Base-by-base conservation (phyloP, 1,140 invertebrate genomes). In the Diplogasteroides magnus region DNA sequence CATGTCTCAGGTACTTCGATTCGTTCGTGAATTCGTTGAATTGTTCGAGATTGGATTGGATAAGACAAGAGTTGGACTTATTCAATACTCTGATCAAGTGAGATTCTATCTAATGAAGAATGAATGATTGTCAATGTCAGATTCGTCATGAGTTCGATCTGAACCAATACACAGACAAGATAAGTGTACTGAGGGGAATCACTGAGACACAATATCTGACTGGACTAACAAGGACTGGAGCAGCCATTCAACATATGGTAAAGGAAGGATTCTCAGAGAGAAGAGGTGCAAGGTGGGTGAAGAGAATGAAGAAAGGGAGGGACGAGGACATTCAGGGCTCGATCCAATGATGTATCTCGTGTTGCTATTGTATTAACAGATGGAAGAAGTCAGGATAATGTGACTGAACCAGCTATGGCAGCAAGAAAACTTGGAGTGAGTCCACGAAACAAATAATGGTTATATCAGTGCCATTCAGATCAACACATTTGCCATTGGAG, bases 341-440 rank as follows among this genome's bases (percentile, higher is more conserved):
- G 65, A 31, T 75, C 75, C 14, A 69, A 56, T 62, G 74, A 81
- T 62, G 77, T 81, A 48, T 75, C 75, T 31, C 70, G 82, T 28
- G 82, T 82, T 6, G 80, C 80, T 27, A 82, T 82, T 64, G 78
- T 82, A 59, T 73, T 82, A 13, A 83, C 81, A 25, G 80, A 82
- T 65, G 80, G 79, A 37, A 64, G 80, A 48, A 83, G 81, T 63
- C 80, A 82, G 67, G 80, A 82, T 60, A 82, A 82, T 68, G 80
- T 82, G n/a, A 79, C 80, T 26, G 76, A 74, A 61, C 80, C 80
- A 60, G 79, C 80, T n/a, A 71, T 76, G 55, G 68, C 74, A 13
- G 80, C 80, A 13, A 61, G 80, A 32, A 69, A 78, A 32, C 55
- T 76, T 15, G 58, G 73, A 28, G 66, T 81, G 37, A 48, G 37